Percentiles rank a stretch among this genome's conserved stretches.
Evolutionary conservation across 2,888 invertebrate genomes (phyloP).

Genomic region (Fissipunctia ypsillon): DNA sequence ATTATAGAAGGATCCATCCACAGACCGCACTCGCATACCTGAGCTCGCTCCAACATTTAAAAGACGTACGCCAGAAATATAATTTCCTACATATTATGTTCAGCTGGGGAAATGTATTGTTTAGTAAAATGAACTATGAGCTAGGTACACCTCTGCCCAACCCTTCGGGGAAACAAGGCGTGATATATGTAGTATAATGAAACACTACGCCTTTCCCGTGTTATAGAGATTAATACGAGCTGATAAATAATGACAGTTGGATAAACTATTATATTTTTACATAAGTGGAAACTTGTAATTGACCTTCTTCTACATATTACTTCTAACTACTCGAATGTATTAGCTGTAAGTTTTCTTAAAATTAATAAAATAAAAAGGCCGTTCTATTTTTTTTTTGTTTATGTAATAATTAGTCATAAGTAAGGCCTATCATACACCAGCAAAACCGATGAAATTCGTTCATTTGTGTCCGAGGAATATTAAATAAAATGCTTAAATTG

Average conservation of each 20-base stretch:
- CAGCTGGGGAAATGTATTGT: not conserved
- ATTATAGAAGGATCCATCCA: conserved; percentile 47
- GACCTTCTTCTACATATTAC: too few species aligned
- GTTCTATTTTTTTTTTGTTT: not conserved
- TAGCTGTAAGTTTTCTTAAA: too few species aligned
- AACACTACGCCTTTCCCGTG: not conserved
- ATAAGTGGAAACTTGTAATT: too few species aligned
- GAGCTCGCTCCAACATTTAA: conserved; percentile 27
- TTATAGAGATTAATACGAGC: not conserved
- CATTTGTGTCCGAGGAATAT: not conserved
- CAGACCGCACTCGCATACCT: conserved; percentile 32
- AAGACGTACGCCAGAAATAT: conserved; percentile 24
- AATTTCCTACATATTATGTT: not conserved
- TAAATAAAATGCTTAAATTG: not conserved
- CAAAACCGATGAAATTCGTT: not conserved
- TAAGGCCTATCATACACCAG: not conserved
- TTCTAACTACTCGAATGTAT: too few species aligned
- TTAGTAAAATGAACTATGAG: too few species aligned
- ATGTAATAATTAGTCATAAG: not conserved
- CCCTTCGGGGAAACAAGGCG: too few species aligned
- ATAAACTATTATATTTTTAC: too few species aligned
- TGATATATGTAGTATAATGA: too few species aligned
- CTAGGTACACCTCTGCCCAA: too few species aligned
- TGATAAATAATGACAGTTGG: not conserved
- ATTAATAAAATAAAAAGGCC: too few species aligned